Evolutionary conservation across 2,888 invertebrate species (phyloP).

Genomic region (Pantelozetes paolii): DNA sequence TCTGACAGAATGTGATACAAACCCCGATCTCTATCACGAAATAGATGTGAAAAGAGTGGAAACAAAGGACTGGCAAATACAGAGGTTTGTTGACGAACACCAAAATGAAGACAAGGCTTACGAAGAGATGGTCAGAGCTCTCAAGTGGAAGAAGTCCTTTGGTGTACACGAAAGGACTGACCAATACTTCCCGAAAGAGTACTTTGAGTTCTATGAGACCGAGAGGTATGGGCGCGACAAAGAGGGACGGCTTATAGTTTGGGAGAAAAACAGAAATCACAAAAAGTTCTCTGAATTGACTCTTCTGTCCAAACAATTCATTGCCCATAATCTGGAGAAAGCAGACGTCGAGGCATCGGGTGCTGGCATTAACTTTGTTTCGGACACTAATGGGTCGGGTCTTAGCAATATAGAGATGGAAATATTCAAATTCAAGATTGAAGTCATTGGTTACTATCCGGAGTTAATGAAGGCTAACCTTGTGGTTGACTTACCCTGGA

Average conservation of each 20-base stretch:
- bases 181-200: slow-evolving; percentile 38
- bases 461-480: neutral
- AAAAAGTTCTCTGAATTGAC: neutral
- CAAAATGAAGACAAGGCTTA: slow-evolving; percentile 16
- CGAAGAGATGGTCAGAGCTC: slow-evolving; percentile 15
- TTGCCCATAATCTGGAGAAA: slow-evolving; percentile 12
- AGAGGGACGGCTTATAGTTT: slow-evolving; percentile 25
- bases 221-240: slow-evolving; percentile 29
- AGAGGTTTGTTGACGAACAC: slow-evolving; percentile 25
- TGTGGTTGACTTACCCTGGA: slow-evolving; percentile 27
- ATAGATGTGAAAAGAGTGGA: slow-evolving; percentile 38
- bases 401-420: slow-evolving; percentile 24
- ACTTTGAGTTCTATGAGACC: slow-evolving; percentile 27
- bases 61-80: slow-evolving; percentile 37
- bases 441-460: slow-evolving; percentile 24
- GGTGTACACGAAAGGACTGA: slow-evolving; percentile 35
- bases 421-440: slow-evolving; percentile 5
- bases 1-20: neutral
- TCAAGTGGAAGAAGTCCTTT: slow-evolving; percentile 41
- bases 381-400: slow-evolving; percentile 23
- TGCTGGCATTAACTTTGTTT: slow-evolving; percentile 4
- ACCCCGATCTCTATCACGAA: slow-evolving; percentile 29
- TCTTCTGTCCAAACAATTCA: neutral
- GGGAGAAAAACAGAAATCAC: slow-evolving; percentile 29
- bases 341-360: neutral